These are phyloP conservation scores for Entomobrya proxima DNA, from an alignment of 2,888 invertebrate genomes.

Conservation along the genomic window DNA sequence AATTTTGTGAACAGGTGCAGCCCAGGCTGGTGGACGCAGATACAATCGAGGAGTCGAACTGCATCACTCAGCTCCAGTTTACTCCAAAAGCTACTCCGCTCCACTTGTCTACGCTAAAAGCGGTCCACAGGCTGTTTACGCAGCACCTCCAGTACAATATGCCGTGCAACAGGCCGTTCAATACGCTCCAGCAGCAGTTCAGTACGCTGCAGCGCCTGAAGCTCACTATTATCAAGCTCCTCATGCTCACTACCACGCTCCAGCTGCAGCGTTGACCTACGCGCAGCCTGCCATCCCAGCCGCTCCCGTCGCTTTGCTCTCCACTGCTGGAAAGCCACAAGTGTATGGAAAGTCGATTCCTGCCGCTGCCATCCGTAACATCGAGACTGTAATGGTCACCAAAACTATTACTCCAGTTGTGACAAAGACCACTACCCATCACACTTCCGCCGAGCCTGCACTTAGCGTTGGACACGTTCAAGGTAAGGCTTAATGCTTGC, in stretches of 20 bases:
- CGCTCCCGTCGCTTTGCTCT: conserved; percentile 61
- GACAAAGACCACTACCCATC: conserved; percentile 72
- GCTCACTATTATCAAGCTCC: not conserved
- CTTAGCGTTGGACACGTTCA: conserved; percentile 73
- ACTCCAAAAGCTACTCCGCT: not conserved
- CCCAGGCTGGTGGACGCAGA: not conserved
- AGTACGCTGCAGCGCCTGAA: conserved; percentile 49
- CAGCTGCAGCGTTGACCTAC: not conserved
- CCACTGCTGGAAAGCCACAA: conserved; percentile 67
- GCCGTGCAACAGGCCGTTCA: conserved; percentile 33
- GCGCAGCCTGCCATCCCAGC: conserved; percentile 17
- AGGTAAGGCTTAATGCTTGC: conserved; percentile 49
- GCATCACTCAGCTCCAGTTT: conserved; percentile 13
- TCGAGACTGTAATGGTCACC: conserved; percentile 72
- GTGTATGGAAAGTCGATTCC: conserved; percentile 66
- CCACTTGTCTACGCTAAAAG: conserved; percentile 39
- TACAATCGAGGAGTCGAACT: not conserved
- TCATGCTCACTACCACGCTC: not conserved
- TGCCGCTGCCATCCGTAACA: conserved; percentile 73
- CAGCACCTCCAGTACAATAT: conserved; percentile 25
- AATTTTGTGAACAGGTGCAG: conserved; percentile 9
- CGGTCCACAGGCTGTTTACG: not conserved
- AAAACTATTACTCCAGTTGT: conserved; percentile 74
- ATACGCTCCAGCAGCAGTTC: not conserved
- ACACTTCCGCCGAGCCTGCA: conserved; percentile 72